Percentiles rank a stretch among this genome's conserved stretches.
These are phyloP conservation scores for Ploceus nigricollis DNA, from an alignment of 2,113 vertebrate genomes.

Conservation along the genomic window DNA sequence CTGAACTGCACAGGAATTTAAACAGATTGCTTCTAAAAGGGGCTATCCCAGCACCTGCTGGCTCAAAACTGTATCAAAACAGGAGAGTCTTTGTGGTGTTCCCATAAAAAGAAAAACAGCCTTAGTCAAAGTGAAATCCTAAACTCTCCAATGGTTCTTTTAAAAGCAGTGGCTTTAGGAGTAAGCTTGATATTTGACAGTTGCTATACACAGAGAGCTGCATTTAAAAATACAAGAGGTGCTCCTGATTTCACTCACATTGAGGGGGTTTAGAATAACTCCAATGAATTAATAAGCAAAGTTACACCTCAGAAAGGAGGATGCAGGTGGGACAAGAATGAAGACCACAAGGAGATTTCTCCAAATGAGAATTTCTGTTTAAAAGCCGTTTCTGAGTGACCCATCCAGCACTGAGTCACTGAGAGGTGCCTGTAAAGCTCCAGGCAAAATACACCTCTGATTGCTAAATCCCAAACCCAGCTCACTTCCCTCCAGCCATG, in stretches of 20 bases:
- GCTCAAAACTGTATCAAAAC: conserved; percentile 28
- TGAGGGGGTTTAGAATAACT: background rate
- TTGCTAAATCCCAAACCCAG: background rate
- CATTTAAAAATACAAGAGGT: background rate
- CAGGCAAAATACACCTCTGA: background rate
- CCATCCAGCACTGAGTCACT: background rate
- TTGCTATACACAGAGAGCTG: background rate
- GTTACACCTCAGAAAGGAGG: background rate
- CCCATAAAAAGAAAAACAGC: conserved; percentile 4
- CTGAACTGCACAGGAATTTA: background rate
- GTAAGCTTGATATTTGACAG: conserved; percentile 8
- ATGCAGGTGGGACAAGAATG: background rate
- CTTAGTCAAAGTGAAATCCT: conserved; percentile 49
- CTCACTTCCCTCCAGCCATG: background rate
- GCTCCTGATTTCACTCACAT: conserved; percentile 34
- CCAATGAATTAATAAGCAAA: background rate
- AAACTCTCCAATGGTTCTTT: conserved; percentile 25
- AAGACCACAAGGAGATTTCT: background rate
- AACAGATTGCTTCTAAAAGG: background rate
- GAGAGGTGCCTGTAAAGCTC: background rate
- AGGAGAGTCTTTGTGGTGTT: background rate
- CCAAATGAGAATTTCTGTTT: background rate
- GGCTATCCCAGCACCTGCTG: background rate
- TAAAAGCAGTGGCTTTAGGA: conserved; percentile 30
- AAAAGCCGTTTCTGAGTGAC: background rate